Percentiles rank a stretch among this genome's conserved stretches.
Evolutionary conservation across 2,113 vertebrate species (phyloP).

Genomic region (Balaenoptera acutorostrata): DNA sequence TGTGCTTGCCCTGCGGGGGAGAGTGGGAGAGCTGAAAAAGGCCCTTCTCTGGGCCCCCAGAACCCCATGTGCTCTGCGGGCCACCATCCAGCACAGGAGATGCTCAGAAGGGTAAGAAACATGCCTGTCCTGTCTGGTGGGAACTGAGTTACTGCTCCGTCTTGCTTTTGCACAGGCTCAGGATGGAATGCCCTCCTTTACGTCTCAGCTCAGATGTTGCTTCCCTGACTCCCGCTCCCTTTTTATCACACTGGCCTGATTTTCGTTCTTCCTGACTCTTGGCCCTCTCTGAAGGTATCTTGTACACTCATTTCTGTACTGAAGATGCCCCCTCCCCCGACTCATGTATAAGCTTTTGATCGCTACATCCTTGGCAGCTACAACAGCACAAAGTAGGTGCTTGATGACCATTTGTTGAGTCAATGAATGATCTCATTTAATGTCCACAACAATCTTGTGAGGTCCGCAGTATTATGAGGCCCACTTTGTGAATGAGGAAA

Average conservation of each 20-base stretch:
- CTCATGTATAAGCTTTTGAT: accelerated
- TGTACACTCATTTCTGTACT: background rate
- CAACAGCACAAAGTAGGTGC: background rate
- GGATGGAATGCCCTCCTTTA: background rate
- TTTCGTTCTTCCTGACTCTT: too few species aligned
- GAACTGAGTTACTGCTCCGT: accelerated
- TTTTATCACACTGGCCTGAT: background rate
- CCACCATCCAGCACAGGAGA: background rate
- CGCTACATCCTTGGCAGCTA: accelerated
- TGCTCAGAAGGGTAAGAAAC: background rate
- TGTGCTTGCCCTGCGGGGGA: slow-evolving; percentile 84
- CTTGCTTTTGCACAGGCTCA: background rate
- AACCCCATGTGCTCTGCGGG: accelerated
- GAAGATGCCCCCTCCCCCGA: background rate
- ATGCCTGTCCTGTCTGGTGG: too few species aligned
- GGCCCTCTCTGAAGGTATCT: accelerated
- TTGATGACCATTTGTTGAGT: background rate
- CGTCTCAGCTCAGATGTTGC: background rate
- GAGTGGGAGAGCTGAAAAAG: background rate
- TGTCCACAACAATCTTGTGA: background rate
- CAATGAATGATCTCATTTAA: background rate
- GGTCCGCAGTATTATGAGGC: background rate
- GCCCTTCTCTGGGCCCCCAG: background rate
- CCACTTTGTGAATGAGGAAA: background rate
- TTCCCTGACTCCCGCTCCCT: background rate